Base-by-base conservation (phyloP, 2,888 invertebrate genomes). In the Cryptocephalus moraei region DNA sequence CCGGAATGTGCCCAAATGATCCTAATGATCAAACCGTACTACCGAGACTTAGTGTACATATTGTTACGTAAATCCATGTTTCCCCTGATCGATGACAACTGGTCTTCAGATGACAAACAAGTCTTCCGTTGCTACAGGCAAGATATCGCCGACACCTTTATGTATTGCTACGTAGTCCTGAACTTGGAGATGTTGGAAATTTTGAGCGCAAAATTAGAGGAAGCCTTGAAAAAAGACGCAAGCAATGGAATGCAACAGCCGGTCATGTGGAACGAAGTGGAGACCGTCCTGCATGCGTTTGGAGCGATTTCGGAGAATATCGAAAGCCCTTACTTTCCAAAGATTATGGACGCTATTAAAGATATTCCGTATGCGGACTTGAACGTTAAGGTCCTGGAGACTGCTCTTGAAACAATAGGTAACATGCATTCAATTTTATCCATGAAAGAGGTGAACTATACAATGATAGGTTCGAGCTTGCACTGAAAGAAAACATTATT, bases 141-240 rank as follows among this genome's bases (percentile, higher is more conserved):
- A 52, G 70, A 71, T 47, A 64, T 70, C 11, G 64, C 68, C 2
- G 70, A 71, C 51, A 71, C 70, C 6, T 68, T 66, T 46, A 84
- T 88, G 76, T 91, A 92, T 68, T 90, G 91, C 68, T 89, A 84
- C 70, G 83, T 82, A 58, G 81, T 93, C 8, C 72, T 93, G n/a
- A 80, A 84, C 52, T 78, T 82, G 39, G 78, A 80, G 63, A 79
- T 91, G 62, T 72, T 91, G 56, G 74, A 81, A 50, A 77, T 86
- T 46, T 75, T 92, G 54, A 81, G 81, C 47, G 73, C 74, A 8
- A 78, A 83, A 56, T 64, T 88, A 43, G 75, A 76, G 50, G 75
- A 77, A 55, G 73, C 78, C 0, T 69, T 80, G 60, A 68, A 45
- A 59, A 74, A 53, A 66, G 68, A 50, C 57, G 60, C 10, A 62